Evolutionary conservation across 30 jellyfish, hydroid and myxozoan genomes (phyloP).

Genomic region (Turritopsis rubra): DNA sequence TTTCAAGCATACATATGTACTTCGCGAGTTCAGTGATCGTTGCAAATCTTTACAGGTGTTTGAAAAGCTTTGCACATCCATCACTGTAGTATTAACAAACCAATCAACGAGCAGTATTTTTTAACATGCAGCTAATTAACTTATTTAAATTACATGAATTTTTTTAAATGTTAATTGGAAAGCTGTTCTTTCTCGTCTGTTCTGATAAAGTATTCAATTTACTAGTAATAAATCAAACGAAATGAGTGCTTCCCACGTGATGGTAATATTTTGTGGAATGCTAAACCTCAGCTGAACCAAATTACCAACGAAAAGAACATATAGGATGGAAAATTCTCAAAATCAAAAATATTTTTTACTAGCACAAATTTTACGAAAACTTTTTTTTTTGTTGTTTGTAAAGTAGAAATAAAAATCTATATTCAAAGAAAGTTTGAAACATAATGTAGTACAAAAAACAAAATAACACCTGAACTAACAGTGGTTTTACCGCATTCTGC

Average conservation of each 20-base stretch:
- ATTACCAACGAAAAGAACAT: neutral
- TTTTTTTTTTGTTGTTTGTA: too few species aligned
- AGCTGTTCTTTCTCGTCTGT: neutral
- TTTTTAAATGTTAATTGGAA: neutral
- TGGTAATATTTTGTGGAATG: too few species aligned
- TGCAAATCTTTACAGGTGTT: constrained; percentile 11
- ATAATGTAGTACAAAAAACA: too few species aligned
- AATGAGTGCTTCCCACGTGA: neutral
- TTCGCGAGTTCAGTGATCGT: constrained; percentile 8
- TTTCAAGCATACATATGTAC: neutral
- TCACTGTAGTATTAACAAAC: neutral
- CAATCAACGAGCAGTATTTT: neutral
- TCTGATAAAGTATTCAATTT: neutral
- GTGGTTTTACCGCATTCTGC: too few species aligned
- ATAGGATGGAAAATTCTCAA: too few species aligned
- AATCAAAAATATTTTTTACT: too few species aligned
- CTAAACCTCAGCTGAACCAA: neutral
- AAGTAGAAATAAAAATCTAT: too few species aligned
- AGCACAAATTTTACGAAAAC: too few species aligned
- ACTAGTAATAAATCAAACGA: neutral
- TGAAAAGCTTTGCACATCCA: neutral
- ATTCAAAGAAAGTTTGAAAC: too few species aligned
- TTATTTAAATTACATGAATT: neutral
- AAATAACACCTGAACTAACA: too few species aligned
- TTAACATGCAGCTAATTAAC: neutral